Percentiles rank a stretch among this genome's conserved stretches.
phyloP scores from a whole-genome alignment of 1,140 invertebrate species.

The Caerostris darwini region DNA sequence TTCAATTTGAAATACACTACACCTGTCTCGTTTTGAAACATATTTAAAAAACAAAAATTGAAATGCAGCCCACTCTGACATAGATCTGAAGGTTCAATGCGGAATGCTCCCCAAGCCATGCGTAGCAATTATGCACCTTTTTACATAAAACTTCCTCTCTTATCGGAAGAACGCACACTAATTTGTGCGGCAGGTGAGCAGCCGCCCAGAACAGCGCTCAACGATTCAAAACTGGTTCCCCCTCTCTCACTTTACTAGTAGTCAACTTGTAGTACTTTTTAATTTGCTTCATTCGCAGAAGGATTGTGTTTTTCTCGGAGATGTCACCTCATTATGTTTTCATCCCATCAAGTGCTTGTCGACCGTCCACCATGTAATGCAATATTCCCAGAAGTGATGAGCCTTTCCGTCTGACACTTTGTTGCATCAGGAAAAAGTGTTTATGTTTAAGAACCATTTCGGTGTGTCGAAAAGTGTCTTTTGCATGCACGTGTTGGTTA shows the following conservation, averaged over 20 bases:
- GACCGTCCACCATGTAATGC: background rate
- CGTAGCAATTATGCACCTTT: conserved; percentile 18
- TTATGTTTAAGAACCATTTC: too few species aligned
- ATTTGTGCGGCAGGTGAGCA: conserved; percentile 34
- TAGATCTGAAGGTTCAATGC: conserved; percentile 6
- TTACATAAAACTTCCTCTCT: conserved; percentile 48
- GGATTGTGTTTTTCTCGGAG: conserved; percentile 11
- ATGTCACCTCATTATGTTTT: background rate
- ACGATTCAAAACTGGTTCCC: conserved; percentile 40
- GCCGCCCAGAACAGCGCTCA: conserved; percentile 31
- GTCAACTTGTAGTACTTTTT: conserved; percentile 16
- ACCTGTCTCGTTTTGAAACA: background rate
- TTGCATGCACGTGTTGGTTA: too few species aligned
- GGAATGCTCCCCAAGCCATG: background rate
- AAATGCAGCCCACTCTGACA: conserved; percentile 1
- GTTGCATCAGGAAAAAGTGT: too few species aligned
- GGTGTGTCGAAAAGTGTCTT: too few species aligned
- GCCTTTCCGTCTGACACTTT: too few species aligned
- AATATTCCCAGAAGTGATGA: background rate
- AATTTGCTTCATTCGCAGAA: conserved; percentile 17
- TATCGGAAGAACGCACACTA: conserved; percentile 17
- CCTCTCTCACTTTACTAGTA: background rate
- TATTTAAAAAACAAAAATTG: background rate
- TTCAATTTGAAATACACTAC: too few species aligned
- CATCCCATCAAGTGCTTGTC: background rate